A percentile compares a stretch with the other conserved stretches of the same genome.
Conservation (phyloP, 2,888 invertebrate genomes). For the Phortica okadai region DNA sequence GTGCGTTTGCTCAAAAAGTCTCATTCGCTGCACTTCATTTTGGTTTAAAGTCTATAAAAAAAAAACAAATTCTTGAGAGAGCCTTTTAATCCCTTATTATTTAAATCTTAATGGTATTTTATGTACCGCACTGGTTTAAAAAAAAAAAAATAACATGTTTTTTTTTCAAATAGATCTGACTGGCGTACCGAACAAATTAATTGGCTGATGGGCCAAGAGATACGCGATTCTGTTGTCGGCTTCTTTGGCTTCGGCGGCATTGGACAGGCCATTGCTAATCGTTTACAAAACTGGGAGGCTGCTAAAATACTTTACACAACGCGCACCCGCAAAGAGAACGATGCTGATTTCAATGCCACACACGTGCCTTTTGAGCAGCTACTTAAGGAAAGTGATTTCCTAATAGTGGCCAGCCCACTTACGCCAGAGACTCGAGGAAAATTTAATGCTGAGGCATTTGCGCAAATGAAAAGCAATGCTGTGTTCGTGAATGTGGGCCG, state of each 20-base stretch:
- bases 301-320: slow-evolving; percentile 85
- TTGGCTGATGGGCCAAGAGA: slow-evolving; percentile 88
- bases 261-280: slow-evolving; percentile 86
- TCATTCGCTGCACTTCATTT: too few species aligned
- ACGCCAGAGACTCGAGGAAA: slow-evolving; percentile 86
- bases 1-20: too few species aligned
- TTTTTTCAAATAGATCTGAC: slow-evolving; percentile 77
- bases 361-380: slow-evolving; percentile 85
- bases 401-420: slow-evolving; percentile 88
- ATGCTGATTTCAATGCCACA: slow-evolving; percentile 82
- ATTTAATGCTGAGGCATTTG: slow-evolving; percentile 87
- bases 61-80: too few species aligned
- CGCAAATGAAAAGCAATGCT: slow-evolving; percentile 89
- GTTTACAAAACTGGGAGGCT: slow-evolving; percentile 86
- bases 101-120: too few species aligned
- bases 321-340: slow-evolving; percentile 80
- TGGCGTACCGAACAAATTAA: slow-evolving; percentile 84
- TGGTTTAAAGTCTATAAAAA: too few species aligned
- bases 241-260: slow-evolving; percentile 91
- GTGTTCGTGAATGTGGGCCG: slow-evolving; percentile 93
- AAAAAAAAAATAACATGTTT: background rate
- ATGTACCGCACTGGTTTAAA: too few species aligned
- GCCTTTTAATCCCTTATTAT: too few species aligned
- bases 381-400: slow-evolving; percentile 87
- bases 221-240: slow-evolving; percentile 88